These are phyloP conservation scores for Lucifuga dentata DNA, from an alignment of 2,113 vertebrate species.

Conservation along the genomic window DNA sequence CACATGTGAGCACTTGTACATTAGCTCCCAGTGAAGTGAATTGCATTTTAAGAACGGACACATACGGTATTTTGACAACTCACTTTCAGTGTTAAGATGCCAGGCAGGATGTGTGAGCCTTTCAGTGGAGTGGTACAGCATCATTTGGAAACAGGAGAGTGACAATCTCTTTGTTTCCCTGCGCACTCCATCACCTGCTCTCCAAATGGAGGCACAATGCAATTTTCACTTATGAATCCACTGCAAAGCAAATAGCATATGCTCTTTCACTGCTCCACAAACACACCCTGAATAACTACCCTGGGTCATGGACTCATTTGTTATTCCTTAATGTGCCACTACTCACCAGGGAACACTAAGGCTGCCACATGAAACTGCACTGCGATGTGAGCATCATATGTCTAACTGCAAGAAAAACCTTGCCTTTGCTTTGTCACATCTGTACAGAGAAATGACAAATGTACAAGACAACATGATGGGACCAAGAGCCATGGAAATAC, in stretches of 20 bases:
- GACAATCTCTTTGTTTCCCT: slow-evolving; percentile 66
- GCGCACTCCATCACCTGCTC: slow-evolving; percentile 71
- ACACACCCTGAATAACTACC: slow-evolving; percentile 75
- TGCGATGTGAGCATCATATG: slow-evolving; percentile 46
- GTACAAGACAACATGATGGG: slow-evolving; percentile 14
- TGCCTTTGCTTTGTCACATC: slow-evolving; percentile 46
- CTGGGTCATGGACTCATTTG: slow-evolving; percentile 76
- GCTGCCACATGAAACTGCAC: slow-evolving; percentile 64
- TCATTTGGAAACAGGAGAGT: slow-evolving; percentile 56
- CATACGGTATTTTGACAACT: slow-evolving; percentile 43
- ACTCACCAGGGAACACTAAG: slow-evolving; percentile 68
- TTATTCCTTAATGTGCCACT: slow-evolving; percentile 80
- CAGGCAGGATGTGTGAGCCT: slow-evolving; percentile 62
- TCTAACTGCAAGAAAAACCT: slow-evolving; percentile 64
- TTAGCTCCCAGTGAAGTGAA: background rate
- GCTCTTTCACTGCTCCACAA: slow-evolving; percentile 65
- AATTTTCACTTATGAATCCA: slow-evolving; percentile 79
- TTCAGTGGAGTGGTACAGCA: slow-evolving; percentile 34
- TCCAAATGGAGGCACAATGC: slow-evolving; percentile 76
- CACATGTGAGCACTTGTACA: background rate
- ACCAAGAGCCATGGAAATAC: slow-evolving; percentile 66
- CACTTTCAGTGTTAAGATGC: slow-evolving; percentile 47
- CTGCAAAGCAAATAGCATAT: slow-evolving; percentile 75
- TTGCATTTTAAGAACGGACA: slow-evolving; percentile 28
- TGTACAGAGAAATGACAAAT: slow-evolving; percentile 38